Base-by-base conservation (phyloP, 2,113 vertebrate species). In the Phylloscopus whistleri region DNA sequence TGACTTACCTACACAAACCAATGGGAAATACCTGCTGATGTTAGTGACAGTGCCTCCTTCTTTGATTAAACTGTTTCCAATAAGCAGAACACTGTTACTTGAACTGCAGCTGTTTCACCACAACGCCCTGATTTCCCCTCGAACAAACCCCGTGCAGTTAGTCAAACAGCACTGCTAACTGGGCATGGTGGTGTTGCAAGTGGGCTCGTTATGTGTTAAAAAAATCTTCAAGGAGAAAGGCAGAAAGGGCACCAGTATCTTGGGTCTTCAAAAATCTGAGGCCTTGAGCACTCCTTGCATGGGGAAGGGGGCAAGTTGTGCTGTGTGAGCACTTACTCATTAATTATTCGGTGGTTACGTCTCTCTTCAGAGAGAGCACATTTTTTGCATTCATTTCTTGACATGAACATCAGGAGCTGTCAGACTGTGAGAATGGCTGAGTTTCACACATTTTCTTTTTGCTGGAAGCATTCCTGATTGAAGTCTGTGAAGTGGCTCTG, bases 391-490 rank as follows among this genome's bases (percentile, higher is more conserved):
- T 94, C 2, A 1, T 90, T 76, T 81, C 83, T 62, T 88, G 60
- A 79, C 21, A 7, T 46, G 74, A 93, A 69, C 72, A 79, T 86
- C 68, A 41, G 63, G 68, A 84, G 52, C 77, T 84, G 81, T 88
- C 84, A 79, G 58, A 74, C 58, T 79, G 90, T 72, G 90, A 96
- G 94, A 94, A 90, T 7, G 86, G 52, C 83, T 89, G 64, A 74
- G 73, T 80, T 77, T 87, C 67, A 92, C 91, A 89, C 67, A 23
- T 95, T 93, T 88, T 78, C 44, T 56, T 89, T 67, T 76, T 51
- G 48, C n/a, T 73, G 74, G 80, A 62, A 93, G 91, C 63, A 59
- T 64, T 89, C 73, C 44, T 62, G 37, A 56, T 55, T 31, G 86
- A 94, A 89, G 39, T 39, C 66, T 52, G 23, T 8, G 5, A 30